phyloP scores from a whole-genome alignment of 1,140 invertebrate species.

The Megalopta genalis region DNA sequence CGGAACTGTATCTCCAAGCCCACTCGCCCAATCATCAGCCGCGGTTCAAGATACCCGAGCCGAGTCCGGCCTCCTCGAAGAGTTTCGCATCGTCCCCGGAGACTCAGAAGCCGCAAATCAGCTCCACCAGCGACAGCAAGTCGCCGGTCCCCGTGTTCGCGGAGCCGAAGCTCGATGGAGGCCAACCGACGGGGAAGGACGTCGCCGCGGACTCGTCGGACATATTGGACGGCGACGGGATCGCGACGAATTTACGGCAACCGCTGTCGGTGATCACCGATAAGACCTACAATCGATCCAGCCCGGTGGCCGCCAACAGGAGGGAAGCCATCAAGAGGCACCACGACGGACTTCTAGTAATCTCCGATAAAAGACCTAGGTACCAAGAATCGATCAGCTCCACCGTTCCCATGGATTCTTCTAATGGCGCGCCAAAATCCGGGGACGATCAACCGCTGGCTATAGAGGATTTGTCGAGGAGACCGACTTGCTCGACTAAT shows the following conservation, averaged over 20 bases:
- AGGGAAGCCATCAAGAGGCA: constrained; percentile 69
- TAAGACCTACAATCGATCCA: constrained; percentile 70
- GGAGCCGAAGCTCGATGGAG: constrained; percentile 62
- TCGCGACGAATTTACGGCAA: constrained; percentile 64
- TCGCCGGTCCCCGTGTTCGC: constrained; percentile 79
- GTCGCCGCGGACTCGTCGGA: constrained; percentile 30
- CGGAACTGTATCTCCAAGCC: constrained; percentile 65
- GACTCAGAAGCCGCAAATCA: constrained; percentile 82
- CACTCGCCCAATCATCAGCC: constrained; percentile 75
- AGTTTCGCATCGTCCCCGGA: constrained; percentile 81
- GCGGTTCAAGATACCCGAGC: constrained; percentile 77
- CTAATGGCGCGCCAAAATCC: constrained; percentile 38
- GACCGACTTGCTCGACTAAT: constrained; percentile 59
- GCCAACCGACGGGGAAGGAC: constrained; percentile 44
- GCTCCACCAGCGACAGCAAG: constrained; percentile 81
- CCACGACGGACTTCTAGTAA: constrained; percentile 70
- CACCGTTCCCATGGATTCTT: constrained; percentile 38
- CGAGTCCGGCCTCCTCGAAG: constrained; percentile 78
- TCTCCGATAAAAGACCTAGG: constrained; percentile 74
- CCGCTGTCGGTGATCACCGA: constrained; percentile 77
- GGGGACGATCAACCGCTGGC: constrained; percentile 61
- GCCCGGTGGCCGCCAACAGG: constrained; percentile 47
- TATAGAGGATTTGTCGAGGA: constrained; percentile 65
- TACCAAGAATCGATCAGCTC: constrained; percentile 70
- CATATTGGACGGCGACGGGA: constrained; percentile 25